These are phyloP conservation scores for Oreochromis spilurus DNA, from an alignment of 2,113 vertebrate species.

Conservation along the genomic window DNA sequence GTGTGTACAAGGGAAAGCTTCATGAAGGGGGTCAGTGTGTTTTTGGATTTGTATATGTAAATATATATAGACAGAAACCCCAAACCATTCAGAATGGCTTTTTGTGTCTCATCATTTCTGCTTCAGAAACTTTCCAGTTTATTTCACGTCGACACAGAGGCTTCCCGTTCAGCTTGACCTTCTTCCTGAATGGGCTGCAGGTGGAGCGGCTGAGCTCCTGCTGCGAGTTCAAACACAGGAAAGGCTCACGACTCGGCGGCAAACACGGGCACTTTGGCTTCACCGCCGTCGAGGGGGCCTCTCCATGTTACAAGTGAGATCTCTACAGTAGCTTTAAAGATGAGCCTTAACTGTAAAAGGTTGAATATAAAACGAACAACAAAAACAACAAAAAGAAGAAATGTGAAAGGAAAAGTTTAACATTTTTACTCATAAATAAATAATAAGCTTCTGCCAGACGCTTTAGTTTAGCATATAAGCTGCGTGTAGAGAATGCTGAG, in stretches of 20 bases:
- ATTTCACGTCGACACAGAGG: constrained; percentile 84
- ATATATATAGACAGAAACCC: not conserved
- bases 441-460: not conserved
- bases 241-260: constrained; percentile 76
- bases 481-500: not conserved
- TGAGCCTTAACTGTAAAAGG: not conserved
- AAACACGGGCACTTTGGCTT: constrained; percentile 83
- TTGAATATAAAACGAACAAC: not conserved
- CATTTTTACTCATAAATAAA: not conserved
- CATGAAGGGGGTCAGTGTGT: constrained; percentile 81
- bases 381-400: not conserved
- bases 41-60: not conserved
- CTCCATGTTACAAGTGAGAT: constrained; percentile 90
- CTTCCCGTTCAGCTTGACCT: constrained; percentile 95
- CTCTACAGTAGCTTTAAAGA: not conserved
- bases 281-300: constrained; percentile 76
- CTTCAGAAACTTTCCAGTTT: constrained; percentile 87
- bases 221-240: constrained; percentile 89
- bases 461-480: not conserved
- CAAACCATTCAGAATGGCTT: not conserved
- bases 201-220: constrained; percentile 92
- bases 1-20: constrained; percentile 85
- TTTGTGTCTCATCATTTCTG: not conserved
- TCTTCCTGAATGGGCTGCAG: constrained; percentile 87
- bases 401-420: fast-evolving